A percentile compares a stretch with the other conserved stretches of the same genome.
These are phyloP conservation scores for Cassiopea xamachana DNA, from an alignment of 30 jellyfish, hydroid and myxozoan genomes.

Conservation along the genomic window DNA sequence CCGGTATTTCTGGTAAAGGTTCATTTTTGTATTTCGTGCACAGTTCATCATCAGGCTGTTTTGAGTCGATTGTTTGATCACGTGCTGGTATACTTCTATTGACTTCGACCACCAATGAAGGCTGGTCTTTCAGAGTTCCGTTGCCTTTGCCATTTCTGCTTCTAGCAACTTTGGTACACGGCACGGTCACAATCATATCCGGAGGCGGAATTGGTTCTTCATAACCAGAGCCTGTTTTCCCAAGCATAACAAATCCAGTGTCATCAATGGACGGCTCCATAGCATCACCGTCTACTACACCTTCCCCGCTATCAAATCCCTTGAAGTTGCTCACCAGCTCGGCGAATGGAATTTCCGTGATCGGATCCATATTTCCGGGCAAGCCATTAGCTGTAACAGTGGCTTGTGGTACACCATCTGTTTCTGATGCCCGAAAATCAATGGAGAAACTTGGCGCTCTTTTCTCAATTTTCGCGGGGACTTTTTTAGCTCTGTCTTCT, in stretches of 20 bases:
- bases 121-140: conserved; percentile 15
- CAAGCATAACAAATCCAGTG: conserved; percentile 43
- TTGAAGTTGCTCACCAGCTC: conserved; percentile 39
- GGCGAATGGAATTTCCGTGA: conserved; percentile 52
- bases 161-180: conserved; percentile 63
- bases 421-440: conserved; percentile 20
- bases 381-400: conserved; percentile 34
- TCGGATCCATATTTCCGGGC: conserved; percentile 51
- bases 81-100: neutral
- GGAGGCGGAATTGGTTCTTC: conserved; percentile 63
- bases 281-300: neutral
- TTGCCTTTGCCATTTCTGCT: neutral
- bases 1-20: conserved; percentile 69
- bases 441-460: conserved; percentile 52
- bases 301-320: conserved; percentile 42
- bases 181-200: conserved; percentile 33
- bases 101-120: neutral
- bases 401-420: conserved; percentile 9
- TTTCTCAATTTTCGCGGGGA: conserved; percentile 34
- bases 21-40: conserved; percentile 23
- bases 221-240: conserved; percentile 46
- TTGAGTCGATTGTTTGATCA: neutral
- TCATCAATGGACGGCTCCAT: neutral
- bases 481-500: conserved; percentile 59
- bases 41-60: conserved; percentile 11